These are phyloP conservation scores for Hypotaenidia okinawae DNA, from an alignment of 2,797 vertebrate species.

Conservation along the genomic window DNA sequence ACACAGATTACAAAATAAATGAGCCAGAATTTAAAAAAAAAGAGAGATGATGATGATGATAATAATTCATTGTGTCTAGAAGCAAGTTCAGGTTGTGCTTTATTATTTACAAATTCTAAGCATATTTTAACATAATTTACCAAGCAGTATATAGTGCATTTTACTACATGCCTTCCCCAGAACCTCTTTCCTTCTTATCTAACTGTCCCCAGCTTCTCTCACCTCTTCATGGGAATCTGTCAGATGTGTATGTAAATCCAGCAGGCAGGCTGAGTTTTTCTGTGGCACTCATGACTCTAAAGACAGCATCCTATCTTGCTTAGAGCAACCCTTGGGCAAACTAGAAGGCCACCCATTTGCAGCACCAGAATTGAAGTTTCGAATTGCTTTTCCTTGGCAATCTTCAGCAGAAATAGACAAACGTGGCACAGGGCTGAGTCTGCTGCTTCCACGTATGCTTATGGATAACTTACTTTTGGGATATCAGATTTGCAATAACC, in stretches of 20 bases:
- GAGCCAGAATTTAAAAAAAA: background rate
- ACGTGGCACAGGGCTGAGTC: background rate
- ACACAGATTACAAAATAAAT: background rate
- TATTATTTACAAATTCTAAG: background rate
- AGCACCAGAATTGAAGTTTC: background rate
- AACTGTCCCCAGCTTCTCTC: background rate
- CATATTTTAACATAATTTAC: background rate
- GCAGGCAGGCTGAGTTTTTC: background rate
- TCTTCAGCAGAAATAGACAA: background rate
- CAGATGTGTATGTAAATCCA: background rate
- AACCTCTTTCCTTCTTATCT: background rate
- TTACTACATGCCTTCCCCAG: background rate
- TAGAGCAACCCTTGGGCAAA: background rate
- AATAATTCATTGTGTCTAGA: background rate
- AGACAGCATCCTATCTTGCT: background rate
- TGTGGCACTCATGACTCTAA: background rate
- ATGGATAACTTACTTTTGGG: background rate
- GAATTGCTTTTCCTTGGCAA: background rate
- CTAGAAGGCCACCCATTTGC: background rate
- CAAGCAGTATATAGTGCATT: background rate
- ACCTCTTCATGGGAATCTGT: background rate
- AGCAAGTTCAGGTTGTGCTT: background rate
- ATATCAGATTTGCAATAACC: conserved; percentile 42
- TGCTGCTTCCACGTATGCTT: background rate
- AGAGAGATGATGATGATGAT: background rate